phyloP scores from a whole-genome alignment of 2,888 invertebrate species.

The Julus scandinavius region DNA sequence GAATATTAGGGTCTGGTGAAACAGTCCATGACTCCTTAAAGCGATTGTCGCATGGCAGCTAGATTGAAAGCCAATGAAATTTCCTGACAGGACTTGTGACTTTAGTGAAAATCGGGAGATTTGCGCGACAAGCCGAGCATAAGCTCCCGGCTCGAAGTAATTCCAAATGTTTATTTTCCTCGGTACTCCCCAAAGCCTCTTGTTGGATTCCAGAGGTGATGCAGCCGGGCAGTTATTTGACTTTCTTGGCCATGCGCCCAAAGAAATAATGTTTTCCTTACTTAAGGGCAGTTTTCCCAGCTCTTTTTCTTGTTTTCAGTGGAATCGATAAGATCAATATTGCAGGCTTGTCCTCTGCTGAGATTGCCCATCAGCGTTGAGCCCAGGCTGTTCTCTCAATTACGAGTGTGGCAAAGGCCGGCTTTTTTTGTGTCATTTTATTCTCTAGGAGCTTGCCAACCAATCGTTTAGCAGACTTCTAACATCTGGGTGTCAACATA shows the following conservation, averaged over 20 bases:
- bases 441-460: background rate
- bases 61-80: background rate
- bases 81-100: background rate
- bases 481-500: background rate
- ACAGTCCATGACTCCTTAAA: background rate
- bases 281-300: background rate
- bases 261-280: slow-evolving; percentile 18
- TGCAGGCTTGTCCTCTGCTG: background rate
- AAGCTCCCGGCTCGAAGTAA: background rate
- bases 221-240: background rate
- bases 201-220: background rate
- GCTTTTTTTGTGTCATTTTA: background rate
- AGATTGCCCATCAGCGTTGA: slow-evolving; percentile 8
- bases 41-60: background rate
- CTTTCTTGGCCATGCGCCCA: background rate
- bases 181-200: background rate
- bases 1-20: background rate
- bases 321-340: slow-evolving; percentile 26
- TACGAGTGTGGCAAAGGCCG: background rate
- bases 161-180: background rate
- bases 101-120: background rate
- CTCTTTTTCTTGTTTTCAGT: background rate
- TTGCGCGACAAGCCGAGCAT: background rate
- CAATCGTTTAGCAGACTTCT: background rate
- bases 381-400: background rate